These are phyloP conservation scores for Oryzias javanicus DNA, from an alignment of 2,113 vertebrate species.

Conservation along the genomic window DNA sequence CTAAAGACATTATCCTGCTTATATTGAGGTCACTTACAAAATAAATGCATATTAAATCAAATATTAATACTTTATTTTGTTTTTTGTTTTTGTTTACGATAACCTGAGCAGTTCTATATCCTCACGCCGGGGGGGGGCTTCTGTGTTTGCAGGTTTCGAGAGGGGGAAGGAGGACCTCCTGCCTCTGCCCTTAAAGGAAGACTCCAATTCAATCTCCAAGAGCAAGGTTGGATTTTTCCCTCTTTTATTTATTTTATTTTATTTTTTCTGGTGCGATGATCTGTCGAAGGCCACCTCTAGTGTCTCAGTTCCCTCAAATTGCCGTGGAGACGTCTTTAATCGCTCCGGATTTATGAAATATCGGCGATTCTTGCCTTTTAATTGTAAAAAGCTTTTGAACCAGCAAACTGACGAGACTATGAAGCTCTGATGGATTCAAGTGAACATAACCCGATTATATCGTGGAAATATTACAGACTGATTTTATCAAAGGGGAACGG, in stretches of 20 bases:
- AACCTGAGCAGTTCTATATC: neutral
- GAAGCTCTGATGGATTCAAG: neutral
- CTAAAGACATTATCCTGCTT: no score
- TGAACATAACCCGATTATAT: neutral
- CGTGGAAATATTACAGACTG: no score
- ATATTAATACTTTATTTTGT: no score
- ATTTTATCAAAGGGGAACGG: neutral
- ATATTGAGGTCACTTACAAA: no score
- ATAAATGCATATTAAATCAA: no score
- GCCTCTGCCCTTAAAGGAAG: conserved; percentile 87
- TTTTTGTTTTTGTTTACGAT: neutral
- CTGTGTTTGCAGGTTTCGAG: conserved; percentile 84
- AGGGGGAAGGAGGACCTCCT: conserved; percentile 88
- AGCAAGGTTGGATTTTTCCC: conserved; percentile 85
- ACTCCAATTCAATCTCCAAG: conserved; percentile 92
- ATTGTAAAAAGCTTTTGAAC: no score
- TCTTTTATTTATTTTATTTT: neutral
- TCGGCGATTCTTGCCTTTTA: no score
- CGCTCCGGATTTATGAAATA: no score
- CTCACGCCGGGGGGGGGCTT: conserved; percentile 4
- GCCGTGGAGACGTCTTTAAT: neutral
- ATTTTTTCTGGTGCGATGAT: neutral
- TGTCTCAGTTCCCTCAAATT: conserved; percentile 2
- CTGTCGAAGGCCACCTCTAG: neutral
- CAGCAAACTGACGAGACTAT: no score